phyloP scores from a whole-genome alignment of 2,113 vertebrate genomes.

The Canis aureus region DNA sequence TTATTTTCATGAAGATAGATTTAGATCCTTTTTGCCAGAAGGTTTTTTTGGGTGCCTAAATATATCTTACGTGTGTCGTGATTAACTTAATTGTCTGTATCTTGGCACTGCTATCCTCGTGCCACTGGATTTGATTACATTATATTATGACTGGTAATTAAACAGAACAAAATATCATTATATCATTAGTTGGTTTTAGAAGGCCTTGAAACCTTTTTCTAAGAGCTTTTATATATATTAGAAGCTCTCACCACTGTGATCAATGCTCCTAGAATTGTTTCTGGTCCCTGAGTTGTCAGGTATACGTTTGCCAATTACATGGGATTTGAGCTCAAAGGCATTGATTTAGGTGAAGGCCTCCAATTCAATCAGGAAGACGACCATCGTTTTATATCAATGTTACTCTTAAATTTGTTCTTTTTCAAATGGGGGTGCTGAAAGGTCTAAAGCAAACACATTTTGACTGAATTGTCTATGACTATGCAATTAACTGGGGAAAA shows the following conservation, averaged over 20 bases:
- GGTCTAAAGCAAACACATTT: conserved; percentile 9
- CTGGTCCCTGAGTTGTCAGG: conserved; percentile 10
- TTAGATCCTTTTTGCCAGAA: conserved; percentile 48
- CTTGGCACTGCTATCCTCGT: conserved; percentile 47
- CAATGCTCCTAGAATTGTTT: conserved; percentile 1
- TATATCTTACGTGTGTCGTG: conserved; percentile 64
- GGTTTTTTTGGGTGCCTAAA: conserved; percentile 64
- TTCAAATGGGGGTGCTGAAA: background rate
- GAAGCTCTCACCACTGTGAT: background rate
- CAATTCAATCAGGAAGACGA: background rate
- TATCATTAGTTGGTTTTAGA: conserved; percentile 68
- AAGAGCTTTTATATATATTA: conserved; percentile 36
- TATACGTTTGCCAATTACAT: background rate
- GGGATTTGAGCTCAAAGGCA: conserved; percentile 4
- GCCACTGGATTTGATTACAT: conserved; percentile 62
- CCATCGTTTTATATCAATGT: background rate
- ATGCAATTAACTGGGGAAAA: background rate
- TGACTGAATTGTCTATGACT: background rate
- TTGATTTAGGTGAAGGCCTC: background rate
- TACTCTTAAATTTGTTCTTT: background rate
- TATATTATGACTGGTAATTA: conserved; percentile 72
- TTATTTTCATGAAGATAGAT: conserved; percentile 54
- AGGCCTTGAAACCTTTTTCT: conserved; percentile 47
- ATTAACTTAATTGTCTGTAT: conserved; percentile 75
- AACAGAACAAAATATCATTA: conserved; percentile 71